A percentile compares a stretch with the other conserved stretches of the same genome.
Conservation (phyloP, 2,888 invertebrate species). For the Acanthosepion pharaonis region DNA sequence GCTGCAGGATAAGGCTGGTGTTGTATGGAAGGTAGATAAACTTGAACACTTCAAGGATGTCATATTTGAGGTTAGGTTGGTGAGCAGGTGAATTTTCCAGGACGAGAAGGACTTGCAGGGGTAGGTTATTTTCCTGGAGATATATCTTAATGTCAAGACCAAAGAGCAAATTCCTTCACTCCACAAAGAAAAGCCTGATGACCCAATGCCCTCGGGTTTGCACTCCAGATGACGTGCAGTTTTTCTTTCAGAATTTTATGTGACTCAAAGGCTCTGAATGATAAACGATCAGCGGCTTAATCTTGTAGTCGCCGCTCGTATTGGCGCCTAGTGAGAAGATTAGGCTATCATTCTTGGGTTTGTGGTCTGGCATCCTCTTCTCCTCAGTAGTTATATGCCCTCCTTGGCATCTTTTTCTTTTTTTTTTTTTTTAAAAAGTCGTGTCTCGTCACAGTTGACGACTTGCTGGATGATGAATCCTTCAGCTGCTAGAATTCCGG, state of each 20-base stretch:
- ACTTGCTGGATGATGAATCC: background rate
- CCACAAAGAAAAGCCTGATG: too few species aligned
- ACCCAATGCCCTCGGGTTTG: too few species aligned
- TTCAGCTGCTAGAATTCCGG: background rate
- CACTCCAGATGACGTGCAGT: too few species aligned
- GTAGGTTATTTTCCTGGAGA: background rate
- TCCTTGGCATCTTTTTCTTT: background rate
- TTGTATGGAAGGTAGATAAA: too few species aligned
- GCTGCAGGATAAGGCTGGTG: too few species aligned
- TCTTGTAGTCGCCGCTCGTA: conserved; percentile 3
- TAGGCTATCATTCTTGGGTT: too few species aligned
- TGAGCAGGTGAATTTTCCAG: too few species aligned
- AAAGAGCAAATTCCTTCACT: background rate
- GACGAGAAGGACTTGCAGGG: background rate
- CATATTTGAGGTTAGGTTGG: too few species aligned
- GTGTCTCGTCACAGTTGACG: conserved; percentile 2
- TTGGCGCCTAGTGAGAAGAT: background rate
- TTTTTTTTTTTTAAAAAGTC: background rate
- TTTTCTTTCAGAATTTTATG: background rate
- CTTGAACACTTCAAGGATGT: too few species aligned
- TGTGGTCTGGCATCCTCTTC: too few species aligned
- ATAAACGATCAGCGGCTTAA: background rate
- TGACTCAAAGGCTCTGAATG: conserved; percentile 1
- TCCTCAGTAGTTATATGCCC: too few species aligned
- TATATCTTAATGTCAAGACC: background rate